Evolutionary conservation across 2,888 invertebrate genomes (phyloP), one percentile per base, ranked within the genome.

Genomic region (Epistrophe eligans): DNA sequence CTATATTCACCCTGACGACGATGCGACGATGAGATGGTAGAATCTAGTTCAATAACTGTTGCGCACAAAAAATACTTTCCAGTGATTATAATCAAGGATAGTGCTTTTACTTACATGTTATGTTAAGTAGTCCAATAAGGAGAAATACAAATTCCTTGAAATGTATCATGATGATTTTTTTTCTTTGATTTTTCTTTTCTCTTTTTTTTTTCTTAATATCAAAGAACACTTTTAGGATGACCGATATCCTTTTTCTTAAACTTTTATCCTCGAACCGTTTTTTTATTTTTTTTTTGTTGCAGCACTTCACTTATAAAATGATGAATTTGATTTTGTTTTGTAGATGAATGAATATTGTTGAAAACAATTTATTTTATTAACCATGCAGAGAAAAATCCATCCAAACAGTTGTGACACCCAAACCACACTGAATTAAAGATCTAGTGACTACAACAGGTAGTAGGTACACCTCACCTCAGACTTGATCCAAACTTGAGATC

Each of bases 361-460:
- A 55, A 55, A 55, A 28, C n/a, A 38, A 35, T 64, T 62, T 67
- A 28, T 72, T 45, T 84, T 19, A 52, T 45, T 57, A 67, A 76
- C 45, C 38, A 62, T 81, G 73, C 77, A 85, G 81, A 77, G 77
- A 70, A 62, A 83, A 79, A 82, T 77, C 80, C 83, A 88, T 89
- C 89, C 89, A 89, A 88, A 88, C 89, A 82, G 88, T 88, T 89
- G 89, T 88, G 88, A 84, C 88, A 89, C 87, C 89, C 89, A 90
- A 89, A 89, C 89, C 83, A 89, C 87, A 90, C 90, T 90, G 89
- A 89, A 88, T 84, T 73, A 76, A 84, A 88, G 77, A 88, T 85
- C 88, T 85, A 82, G 45, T 80, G 76, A 88, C 80, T 84, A 48
- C 58, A 80, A 70, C 84, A 88, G 80, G 87, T 79, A 70, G 55